phyloP scores from a whole-genome alignment of 2,113 vertebrate species.

The Cyphomyrus plagiostoma region DNA sequence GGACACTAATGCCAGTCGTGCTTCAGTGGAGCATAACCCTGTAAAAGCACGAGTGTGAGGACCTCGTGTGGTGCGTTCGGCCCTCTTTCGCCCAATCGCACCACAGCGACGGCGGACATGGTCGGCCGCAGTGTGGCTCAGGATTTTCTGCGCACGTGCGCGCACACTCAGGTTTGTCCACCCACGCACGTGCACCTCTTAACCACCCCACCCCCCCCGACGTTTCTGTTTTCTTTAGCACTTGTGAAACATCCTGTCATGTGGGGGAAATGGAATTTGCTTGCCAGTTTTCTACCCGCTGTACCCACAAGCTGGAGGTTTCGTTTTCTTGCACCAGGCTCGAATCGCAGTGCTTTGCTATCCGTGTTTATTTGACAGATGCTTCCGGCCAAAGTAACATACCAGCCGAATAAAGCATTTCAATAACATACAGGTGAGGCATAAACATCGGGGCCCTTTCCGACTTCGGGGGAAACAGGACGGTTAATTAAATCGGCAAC shows the following conservation, averaged over 20 bases:
- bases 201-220: background rate
- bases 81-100: background rate
- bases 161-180: too few relatives aligned
- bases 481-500: too few relatives aligned
- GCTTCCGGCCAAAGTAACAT: background rate
- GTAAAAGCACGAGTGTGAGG: conserved; percentile 4
- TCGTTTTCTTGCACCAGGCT: background rate
- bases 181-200: background rate
- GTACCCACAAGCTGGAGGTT: background rate
- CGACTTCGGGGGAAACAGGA: background rate
- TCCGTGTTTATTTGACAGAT: background rate
- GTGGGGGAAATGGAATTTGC: background rate
- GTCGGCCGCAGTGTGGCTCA: background rate
- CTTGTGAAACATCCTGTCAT: conserved; percentile 17
- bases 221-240: background rate
- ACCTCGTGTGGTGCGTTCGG: background rate
- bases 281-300: background rate
- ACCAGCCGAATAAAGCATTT: background rate
- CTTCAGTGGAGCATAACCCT: conserved; percentile 10
- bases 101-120: background rate
- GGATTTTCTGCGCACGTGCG: background rate
- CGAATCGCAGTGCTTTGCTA: background rate
- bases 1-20: conserved; percentile 11
- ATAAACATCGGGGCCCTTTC: background rate
- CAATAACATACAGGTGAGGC: background rate